phyloP scores from a whole-genome alignment of 2,113 vertebrate species.

The Entelurus aequoreus region DNA sequence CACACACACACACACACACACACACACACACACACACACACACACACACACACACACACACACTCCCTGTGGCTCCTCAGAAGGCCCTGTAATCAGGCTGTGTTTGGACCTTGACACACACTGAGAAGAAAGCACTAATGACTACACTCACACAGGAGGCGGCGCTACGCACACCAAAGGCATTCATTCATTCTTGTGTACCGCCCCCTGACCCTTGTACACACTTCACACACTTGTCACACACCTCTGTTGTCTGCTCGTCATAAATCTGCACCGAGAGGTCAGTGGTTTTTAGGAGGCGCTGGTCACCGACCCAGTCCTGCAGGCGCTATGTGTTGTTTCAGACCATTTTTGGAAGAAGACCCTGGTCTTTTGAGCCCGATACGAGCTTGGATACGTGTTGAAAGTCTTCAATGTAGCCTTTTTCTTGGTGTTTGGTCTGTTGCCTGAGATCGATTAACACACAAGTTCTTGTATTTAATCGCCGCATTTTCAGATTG shows the following conservation, averaged over 20 bases:
- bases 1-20: conserved; percentile 27
- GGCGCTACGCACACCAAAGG: conserved; percentile 57
- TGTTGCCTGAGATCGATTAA: too few species aligned
- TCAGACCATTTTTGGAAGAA: conserved; percentile 21
- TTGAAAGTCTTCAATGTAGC: not conserved
- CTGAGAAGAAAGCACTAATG: conserved; percentile 65
- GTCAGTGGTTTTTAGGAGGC: conserved; percentile 43
- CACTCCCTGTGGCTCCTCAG: conserved; percentile 42
- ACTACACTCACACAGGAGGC: conserved; percentile 57
- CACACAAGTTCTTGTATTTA: too few species aligned
- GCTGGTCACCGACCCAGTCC: conserved; percentile 35
- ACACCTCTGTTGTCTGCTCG: conserved; percentile 48
- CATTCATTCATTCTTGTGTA: conserved; percentile 37
- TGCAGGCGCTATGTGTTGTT: conserved; percentile 19
- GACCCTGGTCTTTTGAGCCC: not conserved
- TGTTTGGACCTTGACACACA: conserved; percentile 71
- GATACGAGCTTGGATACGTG: not conserved
- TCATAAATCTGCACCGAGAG: conserved; percentile 41
- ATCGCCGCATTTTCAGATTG: too few species aligned
- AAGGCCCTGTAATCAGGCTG: conserved; percentile 69
- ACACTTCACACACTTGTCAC: conserved; percentile 61
- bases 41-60: conserved; percentile 27
- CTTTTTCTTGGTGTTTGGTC: conserved; percentile 6
- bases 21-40: conserved; percentile 30
- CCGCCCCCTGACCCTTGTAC: conserved; percentile 55